A percentile compares a stretch with the other conserved stretches of the same genome.
Evolutionary conservation across 2,888 invertebrate genomes (phyloP).

Genomic region (Rotaria macrura): DNA sequence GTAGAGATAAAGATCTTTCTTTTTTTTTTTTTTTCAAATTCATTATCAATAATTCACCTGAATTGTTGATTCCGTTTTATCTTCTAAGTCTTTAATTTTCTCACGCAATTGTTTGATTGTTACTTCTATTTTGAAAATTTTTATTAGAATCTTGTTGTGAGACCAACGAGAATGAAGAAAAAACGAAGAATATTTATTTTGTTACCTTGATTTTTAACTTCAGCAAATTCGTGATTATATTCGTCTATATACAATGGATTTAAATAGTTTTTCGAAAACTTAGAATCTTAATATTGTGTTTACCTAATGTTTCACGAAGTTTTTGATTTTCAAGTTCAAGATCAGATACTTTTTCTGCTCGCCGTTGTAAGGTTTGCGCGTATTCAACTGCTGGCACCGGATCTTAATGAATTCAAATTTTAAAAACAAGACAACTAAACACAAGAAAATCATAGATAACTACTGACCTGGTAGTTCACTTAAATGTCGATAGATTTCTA

Average conservation of each 20-base stretch:
- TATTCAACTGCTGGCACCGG: constrained; percentile 51
- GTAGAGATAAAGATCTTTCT: no score
- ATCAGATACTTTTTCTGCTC: constrained; percentile 49
- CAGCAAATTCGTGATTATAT: constrained; percentile 50
- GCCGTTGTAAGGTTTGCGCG: constrained; percentile 49
- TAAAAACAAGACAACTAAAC: not conserved
- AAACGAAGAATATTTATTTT: constrained; percentile 37
- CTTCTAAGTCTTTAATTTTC: constrained; percentile 51
- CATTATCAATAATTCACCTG: constrained; percentile 40
- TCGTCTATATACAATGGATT: no score
- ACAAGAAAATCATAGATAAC: not conserved
- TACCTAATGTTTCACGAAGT: constrained; percentile 52
- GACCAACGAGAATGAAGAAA: no score
- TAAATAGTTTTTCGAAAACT: no score
- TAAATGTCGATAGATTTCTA: constrained; percentile 53
- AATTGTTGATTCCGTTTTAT: constrained; percentile 48
- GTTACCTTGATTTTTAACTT: constrained; percentile 51
- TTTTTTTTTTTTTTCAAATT: no score
- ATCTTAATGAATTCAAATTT: constrained; percentile 42
- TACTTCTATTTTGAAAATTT: constrained; percentile 42
- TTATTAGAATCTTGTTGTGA: no score
- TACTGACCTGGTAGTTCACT: constrained; percentile 52
- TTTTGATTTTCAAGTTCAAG: constrained; percentile 54
- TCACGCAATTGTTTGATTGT: constrained; percentile 54
- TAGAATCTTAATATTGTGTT: constrained; percentile 40